Evolutionary conservation across 2,113 vertebrate genomes (phyloP), one percentile per base, ranked within the genome.

Genomic region (Onychostoma macrolepis): DNA sequence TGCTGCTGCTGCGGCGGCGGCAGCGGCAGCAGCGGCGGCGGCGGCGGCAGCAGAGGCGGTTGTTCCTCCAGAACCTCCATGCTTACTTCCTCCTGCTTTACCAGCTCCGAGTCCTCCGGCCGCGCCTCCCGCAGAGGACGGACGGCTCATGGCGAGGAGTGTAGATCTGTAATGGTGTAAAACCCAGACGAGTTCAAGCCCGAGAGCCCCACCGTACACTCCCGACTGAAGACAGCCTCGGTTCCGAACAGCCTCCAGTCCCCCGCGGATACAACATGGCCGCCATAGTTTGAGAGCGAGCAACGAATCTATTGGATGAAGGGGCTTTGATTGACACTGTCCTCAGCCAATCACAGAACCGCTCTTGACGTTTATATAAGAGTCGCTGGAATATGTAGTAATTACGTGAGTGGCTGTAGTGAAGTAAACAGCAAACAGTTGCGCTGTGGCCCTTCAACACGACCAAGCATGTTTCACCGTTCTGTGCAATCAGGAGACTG

Each of bases 241-340:
- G 89, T 85, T 81, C 88, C 38, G 71, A 86, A 56, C 88, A 89
- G 81, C 7, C 91, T 89, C 83, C 91, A 38, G 81, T 78, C 83
- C 91, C 90, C 91, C 86, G 86, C 84, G 89, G 88, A 92, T 88
- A 91, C 92, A 95, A 95, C 92, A 95, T 95, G 94, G 94, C 94
- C 92, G 90, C 92, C 77, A 88, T 83, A 67, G 94, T 92, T 93
- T 92, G 87, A 91, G 86, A 88, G 56, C 86, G 67, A 80, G 36
- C 72, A 12, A 4, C 9, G n/a, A 83, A 65, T 4, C 78, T 24
- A 93, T 93, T 93, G 94, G 93, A 28, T 38, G 48, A 19, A 0
- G 58, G 17, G 0, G 1, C 19, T 2, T 1, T 6, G 90, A 94
- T 24, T 91, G 91, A 89, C 91, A 90, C 26, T 4, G 3, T 50